Evolutionary conservation across 1,140 invertebrate species (phyloP), one percentile per base, ranked within the genome.

Genomic region (Bombus pyrosoma): DNA sequence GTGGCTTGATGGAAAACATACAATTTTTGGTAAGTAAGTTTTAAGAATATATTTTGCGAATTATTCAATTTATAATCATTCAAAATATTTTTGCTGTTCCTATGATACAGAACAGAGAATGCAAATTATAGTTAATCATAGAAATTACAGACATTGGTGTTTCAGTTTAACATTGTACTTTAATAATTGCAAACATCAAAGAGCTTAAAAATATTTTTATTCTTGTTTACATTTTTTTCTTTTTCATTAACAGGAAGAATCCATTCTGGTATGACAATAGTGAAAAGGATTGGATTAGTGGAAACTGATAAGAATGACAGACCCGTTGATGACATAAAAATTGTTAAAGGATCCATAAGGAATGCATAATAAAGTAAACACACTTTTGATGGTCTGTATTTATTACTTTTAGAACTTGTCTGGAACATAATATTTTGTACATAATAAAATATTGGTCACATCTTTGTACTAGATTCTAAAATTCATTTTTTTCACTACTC

Each of bases 1-100:
- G 90, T 99, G 99, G 98, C 95, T 99, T 13, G 99, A 99, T 96
- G 98, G 98, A 59, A 99, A 99, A 95, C 99, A 99, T 95, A 96
- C 98, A 15, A 99, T 99, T 93, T 99, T 99, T 96, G 99, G 98
- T 91, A 92, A 89, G 39, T 28, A 5, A 39, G 3, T 37, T 13
- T 64, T 62, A 53, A 8, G 22, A 22, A 53, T 53, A 53, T 22
- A 53, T 53, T 53, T 53, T 53, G 47, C 47, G 5, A 53, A 53
- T 53, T 53, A 53, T 53, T 18, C 5, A 22, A 22, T 53, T 53
- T 53, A 53, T 53, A 18, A 53, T 53, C 18, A 22, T 53, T 53
- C 18, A 2, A 53, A 53, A 53, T 53, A 53, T 53, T 22, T 22
- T 53, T 22, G 18, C 47, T 53, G 18, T 22, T 22, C 18, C 18